Evolutionary conservation across 2,888 invertebrate genomes (phyloP).

Genomic region (Theretra japonica): DNA sequence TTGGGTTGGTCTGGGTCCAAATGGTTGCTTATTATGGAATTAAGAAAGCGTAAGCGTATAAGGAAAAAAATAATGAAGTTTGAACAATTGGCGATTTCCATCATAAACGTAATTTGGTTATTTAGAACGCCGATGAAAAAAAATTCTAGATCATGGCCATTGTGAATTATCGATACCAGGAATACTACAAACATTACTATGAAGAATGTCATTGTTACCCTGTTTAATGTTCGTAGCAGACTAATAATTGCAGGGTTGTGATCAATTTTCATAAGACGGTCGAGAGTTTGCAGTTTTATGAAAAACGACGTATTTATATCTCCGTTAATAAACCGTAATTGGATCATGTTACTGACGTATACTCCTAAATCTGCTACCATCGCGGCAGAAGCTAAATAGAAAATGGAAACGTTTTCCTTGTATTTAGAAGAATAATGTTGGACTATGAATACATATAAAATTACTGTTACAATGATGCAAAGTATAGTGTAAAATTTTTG

Average conservation of each 20-base stretch:
- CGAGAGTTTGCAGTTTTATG: slow-evolving; percentile 63
- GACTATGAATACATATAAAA: slow-evolving; percentile 36
- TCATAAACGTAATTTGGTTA: slow-evolving; percentile 47
- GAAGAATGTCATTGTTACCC: slow-evolving; percentile 39
- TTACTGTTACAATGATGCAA: slow-evolving; percentile 39
- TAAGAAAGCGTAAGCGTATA: slow-evolving; percentile 57
- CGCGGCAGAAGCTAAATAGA: slow-evolving; percentile 39
- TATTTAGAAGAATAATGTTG: slow-evolving; percentile 36
- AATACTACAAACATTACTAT: slow-evolving; percentile 38
- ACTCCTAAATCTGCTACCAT: slow-evolving; percentile 42
- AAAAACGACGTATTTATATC: slow-evolving; percentile 56
- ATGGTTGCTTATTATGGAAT: slow-evolving; percentile 59
- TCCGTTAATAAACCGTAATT: slow-evolving; percentile 60
- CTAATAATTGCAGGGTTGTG: slow-evolving; percentile 48
- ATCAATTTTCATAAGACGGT: slow-evolving; percentile 59
- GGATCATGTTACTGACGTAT: slow-evolving; percentile 50
- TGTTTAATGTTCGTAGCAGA: slow-evolving; percentile 44
- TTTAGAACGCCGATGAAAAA: slow-evolving; percentile 41
- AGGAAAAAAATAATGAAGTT: slow-evolving; percentile 58
- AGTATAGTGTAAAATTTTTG: slow-evolving; percentile 58
- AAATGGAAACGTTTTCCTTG: slow-evolving; percentile 38
- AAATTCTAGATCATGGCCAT: slow-evolving; percentile 33
- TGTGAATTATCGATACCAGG: slow-evolving; percentile 31
- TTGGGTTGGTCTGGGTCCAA: slow-evolving; percentile 39
- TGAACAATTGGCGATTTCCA: slow-evolving; percentile 57